Base-by-base conservation (phyloP, 1,140 invertebrate species). In the Dendroctonus valens region DNA sequence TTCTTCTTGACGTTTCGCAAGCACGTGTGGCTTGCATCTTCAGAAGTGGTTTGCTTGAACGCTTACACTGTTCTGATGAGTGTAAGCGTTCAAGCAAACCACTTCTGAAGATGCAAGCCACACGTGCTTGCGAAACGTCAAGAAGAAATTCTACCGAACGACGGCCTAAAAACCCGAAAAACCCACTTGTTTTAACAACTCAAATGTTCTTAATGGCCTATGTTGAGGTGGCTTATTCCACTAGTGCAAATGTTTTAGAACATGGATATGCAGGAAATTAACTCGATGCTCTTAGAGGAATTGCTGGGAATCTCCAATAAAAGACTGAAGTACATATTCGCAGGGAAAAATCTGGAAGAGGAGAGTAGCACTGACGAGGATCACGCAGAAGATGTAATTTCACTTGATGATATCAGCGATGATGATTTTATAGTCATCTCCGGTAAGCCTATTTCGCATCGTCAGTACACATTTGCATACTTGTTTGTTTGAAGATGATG, bases 211-310 rank as follows among this genome's bases (percentile, higher is more conserved):
- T 12, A 8, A 51, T 51, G 2, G 8, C 2, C 8, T 11, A 4
- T 12, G 44, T 46, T 46, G 2, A 46, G 44, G 4, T 12, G 2
- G 12, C 44, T 46, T 46, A 46, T 12, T 11, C 44, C 4, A 46
- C 44, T 2, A 2, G 2, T 12, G 2, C 8, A 46, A 11, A 2
- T 69, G n/a, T 14, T 69, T 46, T 72, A 83, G 81, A 74, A 78
- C 68, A 73, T 84, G 41, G 79, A 79, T 46, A 76, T 83, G 63
- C 83, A 84, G 69, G 84, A 86, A 75, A 79, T 87, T 9, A 84
- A 87, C 74, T 85, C 86, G 55, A 76, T 84, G 5, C 83, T 86
- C 46, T 75, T 86, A 3, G 86, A 87, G 70, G 86, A 88, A 77
- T 59, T 78, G 26, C 65, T 78, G 7, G 76, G 77, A 41, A 78